Conservation (phyloP, 2,113 vertebrate genomes). For the Myxocyprinus asiaticus region DNA sequence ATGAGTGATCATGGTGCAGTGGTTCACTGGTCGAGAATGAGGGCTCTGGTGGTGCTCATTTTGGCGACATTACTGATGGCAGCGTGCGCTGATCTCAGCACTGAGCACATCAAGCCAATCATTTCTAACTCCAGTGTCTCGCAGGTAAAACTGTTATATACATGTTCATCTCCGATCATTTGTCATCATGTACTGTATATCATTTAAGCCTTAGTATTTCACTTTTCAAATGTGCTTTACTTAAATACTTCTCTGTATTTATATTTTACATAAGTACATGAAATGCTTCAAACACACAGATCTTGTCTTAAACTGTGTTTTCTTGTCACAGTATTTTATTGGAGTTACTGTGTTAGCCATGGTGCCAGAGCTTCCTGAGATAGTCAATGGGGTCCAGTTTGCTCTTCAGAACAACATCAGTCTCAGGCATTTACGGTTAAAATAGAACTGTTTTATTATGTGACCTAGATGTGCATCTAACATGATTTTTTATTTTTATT, state of each 20-base stretch:
- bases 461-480: neutral
- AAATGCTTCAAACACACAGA: too few species aligned
- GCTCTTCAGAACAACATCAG: conserved; percentile 90
- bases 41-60: conserved; percentile 79
- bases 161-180: neutral
- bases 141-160: conserved; percentile 69
- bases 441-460: neutral
- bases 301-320: neutral
- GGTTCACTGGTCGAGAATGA: conserved; percentile 82
- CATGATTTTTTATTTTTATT: neutral
- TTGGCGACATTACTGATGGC: conserved; percentile 85
- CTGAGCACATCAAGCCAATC: conserved; percentile 84
- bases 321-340: conserved; percentile 80
- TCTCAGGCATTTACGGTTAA: conserved; percentile 72
- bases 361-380: conserved; percentile 87
- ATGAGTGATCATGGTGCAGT: conserved; percentile 67
- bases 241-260: too few species aligned
- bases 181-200: neutral
- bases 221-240: neutral
- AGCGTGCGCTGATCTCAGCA: conserved; percentile 85
- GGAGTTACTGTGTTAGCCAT: conserved; percentile 85
- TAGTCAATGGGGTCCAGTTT: conserved; percentile 89
- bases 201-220: neutral
- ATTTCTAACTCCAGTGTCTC: conserved; percentile 78
- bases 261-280: too few species aligned